phyloP scores from a whole-genome alignment of 2,888 invertebrate species.

The Chymomyza fuscimana region DNA sequence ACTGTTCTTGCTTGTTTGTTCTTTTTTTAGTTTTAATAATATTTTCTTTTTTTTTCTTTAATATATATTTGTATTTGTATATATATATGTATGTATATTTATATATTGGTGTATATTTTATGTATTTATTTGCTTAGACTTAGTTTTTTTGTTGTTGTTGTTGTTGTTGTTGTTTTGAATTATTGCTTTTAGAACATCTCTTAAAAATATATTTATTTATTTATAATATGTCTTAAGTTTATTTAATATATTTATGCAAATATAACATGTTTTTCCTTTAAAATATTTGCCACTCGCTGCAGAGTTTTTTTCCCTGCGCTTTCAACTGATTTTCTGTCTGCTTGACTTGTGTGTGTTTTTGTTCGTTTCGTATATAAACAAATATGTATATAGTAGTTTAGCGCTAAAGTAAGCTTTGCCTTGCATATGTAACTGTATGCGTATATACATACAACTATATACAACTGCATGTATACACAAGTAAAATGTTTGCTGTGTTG shows the following conservation, averaged over 20 bases:
- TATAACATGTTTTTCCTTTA: constrained; percentile 57
- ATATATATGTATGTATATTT: constrained; percentile 61
- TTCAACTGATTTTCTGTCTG: background rate
- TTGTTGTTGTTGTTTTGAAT: constrained; percentile 73
- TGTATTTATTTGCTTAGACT: constrained; percentile 54
- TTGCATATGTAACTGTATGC: constrained; percentile 30
- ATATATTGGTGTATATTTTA: constrained; percentile 71
- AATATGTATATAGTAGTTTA: constrained; percentile 44
- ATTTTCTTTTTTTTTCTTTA: constrained; percentile 17
- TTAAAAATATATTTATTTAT: constrained; percentile 72
- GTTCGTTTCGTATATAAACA: constrained; percentile 38
- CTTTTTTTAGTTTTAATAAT: constrained; percentile 23
- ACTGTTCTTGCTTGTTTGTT: constrained; percentile 19
- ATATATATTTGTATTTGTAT: constrained; percentile 39
- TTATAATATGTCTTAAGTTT: constrained; percentile 51
- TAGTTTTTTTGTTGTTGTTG: constrained; percentile 11
- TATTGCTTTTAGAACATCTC: constrained; percentile 80
- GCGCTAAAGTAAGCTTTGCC: constrained; percentile 52
- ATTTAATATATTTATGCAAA: constrained; percentile 53
- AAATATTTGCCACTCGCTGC: constrained; percentile 35
- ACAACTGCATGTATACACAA: constrained; percentile 16
- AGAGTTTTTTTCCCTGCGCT: background rate
- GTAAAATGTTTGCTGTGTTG: constrained; percentile 33
- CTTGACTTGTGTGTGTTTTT: constrained; percentile 21
- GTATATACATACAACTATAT: background rate